Conservation (phyloP, 2,113 vertebrate genomes). For the Eulemur rufifrons region DNA sequence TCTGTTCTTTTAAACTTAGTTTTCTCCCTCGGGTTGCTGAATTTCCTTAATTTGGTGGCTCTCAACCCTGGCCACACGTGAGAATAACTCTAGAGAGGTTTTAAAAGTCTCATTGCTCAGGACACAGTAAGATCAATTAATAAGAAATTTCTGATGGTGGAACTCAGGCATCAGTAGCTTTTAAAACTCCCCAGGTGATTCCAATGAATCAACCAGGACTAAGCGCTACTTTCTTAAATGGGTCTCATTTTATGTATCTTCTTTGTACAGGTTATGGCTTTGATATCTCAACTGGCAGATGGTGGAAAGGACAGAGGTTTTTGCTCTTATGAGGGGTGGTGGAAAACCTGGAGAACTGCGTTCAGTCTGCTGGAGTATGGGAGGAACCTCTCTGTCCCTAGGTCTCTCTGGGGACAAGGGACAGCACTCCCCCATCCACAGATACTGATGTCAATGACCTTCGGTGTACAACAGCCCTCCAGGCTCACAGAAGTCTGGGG, state of each 20-base stretch:
- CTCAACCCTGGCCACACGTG: neutral
- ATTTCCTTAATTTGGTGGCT: conserved; percentile 49
- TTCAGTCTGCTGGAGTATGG: neutral
- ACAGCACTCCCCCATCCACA: neutral
- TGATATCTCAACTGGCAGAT: neutral
- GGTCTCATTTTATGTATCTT: neutral
- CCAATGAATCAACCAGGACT: neutral
- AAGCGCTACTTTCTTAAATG: neutral
- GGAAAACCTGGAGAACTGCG: neutral
- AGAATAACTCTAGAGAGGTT: neutral
- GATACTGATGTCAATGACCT: neutral
- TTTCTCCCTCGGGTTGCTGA: neutral
- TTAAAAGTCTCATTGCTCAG: neutral
- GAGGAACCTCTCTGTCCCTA: neutral
- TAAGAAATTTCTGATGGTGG: neutral
- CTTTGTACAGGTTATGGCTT: neutral
- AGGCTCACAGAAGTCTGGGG: neutral
- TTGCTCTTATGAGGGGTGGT: neutral
- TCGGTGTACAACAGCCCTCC: neutral
- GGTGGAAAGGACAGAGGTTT: neutral
- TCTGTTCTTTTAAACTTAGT: conserved; percentile 12
- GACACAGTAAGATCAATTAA: conserved; percentile 47
- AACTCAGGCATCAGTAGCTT: neutral
- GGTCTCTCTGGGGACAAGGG: neutral
- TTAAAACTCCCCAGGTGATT: conserved; percentile 14